phyloP scores from a whole-genome alignment of 1,140 invertebrate species.

The Cydia strobilella region DNA sequence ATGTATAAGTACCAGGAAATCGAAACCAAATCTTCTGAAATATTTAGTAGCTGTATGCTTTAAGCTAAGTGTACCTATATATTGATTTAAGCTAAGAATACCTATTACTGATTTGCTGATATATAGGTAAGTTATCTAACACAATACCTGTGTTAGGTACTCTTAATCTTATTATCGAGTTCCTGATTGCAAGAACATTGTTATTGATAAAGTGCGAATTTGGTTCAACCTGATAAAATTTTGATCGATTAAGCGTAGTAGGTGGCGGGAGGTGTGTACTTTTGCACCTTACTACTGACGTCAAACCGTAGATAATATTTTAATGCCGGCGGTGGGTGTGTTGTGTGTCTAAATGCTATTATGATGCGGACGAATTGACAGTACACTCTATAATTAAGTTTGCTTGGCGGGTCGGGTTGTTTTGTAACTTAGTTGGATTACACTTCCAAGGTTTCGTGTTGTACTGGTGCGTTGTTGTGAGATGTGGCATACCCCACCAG shows the following conservation, averaged over 20 bases:
- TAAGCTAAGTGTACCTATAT: too few species aligned
- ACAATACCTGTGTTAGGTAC: background rate
- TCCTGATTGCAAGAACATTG: background rate
- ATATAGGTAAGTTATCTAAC: background rate
- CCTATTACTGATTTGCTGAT: too few species aligned
- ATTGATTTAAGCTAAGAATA: too few species aligned
- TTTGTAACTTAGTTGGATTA: conserved; percentile 47
- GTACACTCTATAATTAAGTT: conserved; percentile 33
- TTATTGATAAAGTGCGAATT: background rate
- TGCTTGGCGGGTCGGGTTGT: conserved; percentile 32
- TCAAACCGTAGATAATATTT: conserved; percentile 14
- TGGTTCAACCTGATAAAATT: conserved; percentile 3
- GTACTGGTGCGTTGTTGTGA: conserved; percentile 49
- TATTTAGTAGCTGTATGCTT: too few species aligned
- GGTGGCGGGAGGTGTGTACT: conserved; percentile 23
- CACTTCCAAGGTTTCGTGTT: conserved; percentile 55
- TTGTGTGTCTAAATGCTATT: conserved; percentile 13
- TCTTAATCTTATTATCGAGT: background rate
- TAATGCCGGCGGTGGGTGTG: conserved; percentile 16
- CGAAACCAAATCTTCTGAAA: too few species aligned
- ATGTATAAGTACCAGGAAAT: too few species aligned
- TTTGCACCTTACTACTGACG: background rate
- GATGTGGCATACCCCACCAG: conserved; percentile 56
- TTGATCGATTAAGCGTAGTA: background rate
- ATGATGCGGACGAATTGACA: conserved; percentile 39